Evolutionary conservation across 2,888 invertebrate genomes (phyloP).

Genomic region (Andrena trimmerana): DNA sequence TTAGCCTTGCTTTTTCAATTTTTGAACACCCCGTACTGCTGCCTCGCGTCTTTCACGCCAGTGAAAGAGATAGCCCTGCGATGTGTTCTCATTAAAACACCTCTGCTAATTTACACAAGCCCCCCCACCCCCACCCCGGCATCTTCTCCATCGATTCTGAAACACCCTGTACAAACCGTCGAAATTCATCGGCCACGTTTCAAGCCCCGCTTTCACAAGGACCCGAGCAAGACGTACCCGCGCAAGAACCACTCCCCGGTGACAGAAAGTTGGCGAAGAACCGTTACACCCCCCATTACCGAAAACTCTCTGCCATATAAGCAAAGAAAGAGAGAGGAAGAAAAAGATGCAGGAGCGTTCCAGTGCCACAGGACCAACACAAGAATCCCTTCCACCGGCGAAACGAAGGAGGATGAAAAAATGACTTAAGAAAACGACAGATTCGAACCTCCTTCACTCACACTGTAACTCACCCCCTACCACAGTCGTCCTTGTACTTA

Average conservation of each 20-base stretch:
- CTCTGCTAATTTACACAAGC: neutral
- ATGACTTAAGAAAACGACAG: too few relatives aligned
- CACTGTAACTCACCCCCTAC: too few relatives aligned
- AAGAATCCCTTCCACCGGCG: neutral
- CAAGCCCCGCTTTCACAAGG: conserved; percentile 4
- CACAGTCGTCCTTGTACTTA: too few relatives aligned
- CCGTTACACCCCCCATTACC: conserved; percentile 42
- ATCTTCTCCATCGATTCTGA: neutral
- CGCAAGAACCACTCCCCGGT: neutral
- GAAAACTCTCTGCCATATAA: conserved; percentile 10
- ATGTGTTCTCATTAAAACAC: neutral
- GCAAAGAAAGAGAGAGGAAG: neutral
- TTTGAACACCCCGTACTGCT: neutral
- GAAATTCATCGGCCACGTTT: neutral
- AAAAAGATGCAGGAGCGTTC: neutral
- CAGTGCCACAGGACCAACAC: neutral
- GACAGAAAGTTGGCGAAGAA: conserved; percentile 28
- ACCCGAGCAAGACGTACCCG: neutral
- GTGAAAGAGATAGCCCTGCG: too few relatives aligned
- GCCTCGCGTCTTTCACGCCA: too few relatives aligned
- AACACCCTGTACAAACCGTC: neutral
- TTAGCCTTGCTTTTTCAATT: neutral
- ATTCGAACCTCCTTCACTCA: too few relatives aligned
- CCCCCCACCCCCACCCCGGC: neutral
- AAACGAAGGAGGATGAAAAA: too few relatives aligned